Conservation (phyloP, 2,888 invertebrate species). For the Rhagium mordax region DNA sequence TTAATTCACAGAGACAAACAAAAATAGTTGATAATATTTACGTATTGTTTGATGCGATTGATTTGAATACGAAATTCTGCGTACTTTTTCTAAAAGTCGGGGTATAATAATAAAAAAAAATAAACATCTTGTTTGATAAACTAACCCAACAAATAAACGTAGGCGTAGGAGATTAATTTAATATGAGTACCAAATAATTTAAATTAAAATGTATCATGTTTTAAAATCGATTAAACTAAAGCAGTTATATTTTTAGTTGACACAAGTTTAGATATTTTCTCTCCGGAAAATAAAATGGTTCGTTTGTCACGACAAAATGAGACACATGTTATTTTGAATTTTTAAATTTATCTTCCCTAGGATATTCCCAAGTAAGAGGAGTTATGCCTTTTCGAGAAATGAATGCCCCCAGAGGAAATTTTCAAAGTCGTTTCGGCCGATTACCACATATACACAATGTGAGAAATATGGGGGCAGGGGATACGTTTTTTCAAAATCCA, state of each 20-base stretch:
- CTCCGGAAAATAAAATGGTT: background rate
- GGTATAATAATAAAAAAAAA: too few species aligned
- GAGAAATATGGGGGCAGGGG: conserved; percentile 66
- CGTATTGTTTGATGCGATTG: too few species aligned
- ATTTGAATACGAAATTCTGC: too few species aligned
- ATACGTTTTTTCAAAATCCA: conserved; percentile 63
- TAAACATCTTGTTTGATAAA: background rate
- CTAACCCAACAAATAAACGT: background rate
- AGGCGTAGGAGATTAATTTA: background rate
- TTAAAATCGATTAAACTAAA: background rate
- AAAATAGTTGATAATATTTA: too few species aligned
- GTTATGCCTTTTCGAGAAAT: conserved; percentile 57
- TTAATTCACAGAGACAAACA: too few species aligned
- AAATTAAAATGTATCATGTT: background rate
- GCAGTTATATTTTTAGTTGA: background rate
- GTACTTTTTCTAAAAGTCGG: background rate
- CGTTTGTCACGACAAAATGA: background rate
- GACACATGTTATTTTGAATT: conserved; percentile 21
- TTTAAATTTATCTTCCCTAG: conserved; percentile 44
- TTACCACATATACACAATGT: conserved; percentile 53
- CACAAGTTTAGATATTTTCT: background rate
- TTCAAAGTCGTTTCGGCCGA: conserved; percentile 54
- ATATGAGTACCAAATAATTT: background rate
- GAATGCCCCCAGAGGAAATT: conserved; percentile 55
- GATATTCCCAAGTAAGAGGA: conserved; percentile 56